Evolutionary conservation across 2,797 vertebrate genomes (phyloP), one percentile per base, ranked within the genome.

Genomic region (Notoglanidium macrostoma): DNA sequence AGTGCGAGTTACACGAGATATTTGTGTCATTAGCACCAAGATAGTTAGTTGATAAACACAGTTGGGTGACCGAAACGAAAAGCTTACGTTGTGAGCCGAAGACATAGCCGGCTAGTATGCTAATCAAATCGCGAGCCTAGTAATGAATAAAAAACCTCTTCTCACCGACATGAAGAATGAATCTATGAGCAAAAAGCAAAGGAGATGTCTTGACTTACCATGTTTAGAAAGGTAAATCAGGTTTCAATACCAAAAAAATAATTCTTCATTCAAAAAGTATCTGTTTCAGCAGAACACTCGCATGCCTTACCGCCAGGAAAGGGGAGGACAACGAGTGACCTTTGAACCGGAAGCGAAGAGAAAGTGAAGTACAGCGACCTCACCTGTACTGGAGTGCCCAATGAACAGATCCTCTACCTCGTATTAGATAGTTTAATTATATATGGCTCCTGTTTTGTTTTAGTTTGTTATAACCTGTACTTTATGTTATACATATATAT

Each of bases 221-320:
- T 91, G 40, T 51, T 81, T 57, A 40, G 1, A 61, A 32, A 23
- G 14, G 11, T 57, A 32, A 85, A 72, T 17, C 1, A 46, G 15
- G 63, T 15, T 73, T 82, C 72, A 29, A 68, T 9, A 21, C 63
- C 44, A 63, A 55, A 32, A 32, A 83, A 88, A 86, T 65, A 19
- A 35, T 65, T 35, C 11, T 86, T 91, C 65, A 87, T 88, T 87
- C 49, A n/a, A 87, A 57, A 88, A 87, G 29, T 65, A 84, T 84
- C 65, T 0, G 80, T 65, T 88, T 82, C 44, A 46, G 32, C 55
- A 83, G 32, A 49, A 1, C 85, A 85, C 89, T 89, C 88, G 86
- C 92, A 95, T 95, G 93, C 92, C 93, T 95, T 94, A 59, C 92
- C 94, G 94, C 94, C 93, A 84, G 89, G n/a, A 85, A 80, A 94